Conservation (phyloP, 2,797 vertebrate genomes). For the Gallirallus australis region DNA sequence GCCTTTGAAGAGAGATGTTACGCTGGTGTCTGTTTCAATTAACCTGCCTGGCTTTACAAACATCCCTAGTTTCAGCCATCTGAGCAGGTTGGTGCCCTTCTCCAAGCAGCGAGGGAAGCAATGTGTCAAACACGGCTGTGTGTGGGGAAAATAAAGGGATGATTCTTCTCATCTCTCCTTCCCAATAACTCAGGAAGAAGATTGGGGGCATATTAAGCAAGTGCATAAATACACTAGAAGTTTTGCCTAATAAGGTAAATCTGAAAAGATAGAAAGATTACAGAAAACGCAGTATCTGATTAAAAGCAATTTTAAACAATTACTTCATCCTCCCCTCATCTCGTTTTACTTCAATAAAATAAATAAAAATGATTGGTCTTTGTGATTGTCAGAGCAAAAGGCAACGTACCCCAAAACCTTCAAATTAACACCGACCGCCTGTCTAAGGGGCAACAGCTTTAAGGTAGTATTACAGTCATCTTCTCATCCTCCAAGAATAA, state of each 20-base stretch:
- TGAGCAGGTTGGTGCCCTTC: conserved; percentile 68
- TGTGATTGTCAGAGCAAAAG: not conserved
- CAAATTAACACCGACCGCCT: not conserved
- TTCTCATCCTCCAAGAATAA: conserved; percentile 14
- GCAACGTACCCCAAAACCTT: not conserved
- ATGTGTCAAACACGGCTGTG: conserved; percentile 73
- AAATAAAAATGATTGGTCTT: not conserved
- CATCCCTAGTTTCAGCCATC: conserved; percentile 59
- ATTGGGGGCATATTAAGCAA: conserved; percentile 12
- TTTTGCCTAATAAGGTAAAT: conserved; percentile 34
- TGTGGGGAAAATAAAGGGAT: not conserved
- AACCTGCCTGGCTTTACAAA: conserved; percentile 78
- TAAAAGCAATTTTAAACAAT: not conserved
- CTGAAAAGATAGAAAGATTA: conserved; percentile 23
- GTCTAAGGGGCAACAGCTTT: not conserved
- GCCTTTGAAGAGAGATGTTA: conserved; percentile 58
- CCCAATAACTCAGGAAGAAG: not conserved
- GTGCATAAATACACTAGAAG: not conserved
- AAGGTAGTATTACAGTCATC: not conserved
- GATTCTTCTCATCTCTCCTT: not conserved
- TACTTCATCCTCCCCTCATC: not conserved
- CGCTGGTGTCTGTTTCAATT: conserved; percentile 73
- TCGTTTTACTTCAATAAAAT: not conserved
- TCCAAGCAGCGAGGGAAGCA: conserved; percentile 76
- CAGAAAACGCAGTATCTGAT: not conserved